Evolutionary conservation across 2,113 vertebrate species (phyloP), one percentile per base, ranked within the genome.

Genomic region (Eubucco bourcierii): DNA sequence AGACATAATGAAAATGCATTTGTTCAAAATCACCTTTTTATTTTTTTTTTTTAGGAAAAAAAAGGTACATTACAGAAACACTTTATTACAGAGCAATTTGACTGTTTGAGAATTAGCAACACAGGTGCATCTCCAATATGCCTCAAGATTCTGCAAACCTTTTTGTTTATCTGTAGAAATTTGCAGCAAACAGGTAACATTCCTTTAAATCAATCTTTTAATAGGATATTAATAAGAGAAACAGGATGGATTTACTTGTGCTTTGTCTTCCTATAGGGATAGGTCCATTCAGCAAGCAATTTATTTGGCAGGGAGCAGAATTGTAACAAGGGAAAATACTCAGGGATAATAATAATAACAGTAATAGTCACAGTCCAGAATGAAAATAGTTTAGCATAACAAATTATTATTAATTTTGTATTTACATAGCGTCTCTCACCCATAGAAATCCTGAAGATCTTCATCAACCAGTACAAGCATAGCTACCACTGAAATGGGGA

Each of bases 1-100:
- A 98, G 94, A 52, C 90, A 96, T 92, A 97, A 96, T 95, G 93
- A 95, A 97, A 96, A 96, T 88, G 90, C 80, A 70, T 94, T 96
- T 97, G 92, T 95, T 92, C 39, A 74, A 79, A 97, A 94, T 82
- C 81, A 92, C 94, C 74, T 81, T 27, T 29, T 60, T 76, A 28
- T 28, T 28, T 28, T 39, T 29, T 60, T 76, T 39, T 28, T 28
- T 28, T 39, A 27, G 12, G 23, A 21, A 28, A 25, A 55, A 90
- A 70, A 74, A 15, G 20, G 50, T 56, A n/a, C 67, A 75, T 90
- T 84, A 95, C 68, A 90, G 82, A 95, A 97, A 94, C 90, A 88
- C 46, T 94, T 95, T 96, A 84, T 93, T 84, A 96, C 79, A 71
- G 85, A 94, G 87, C 83, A 90, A 82, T 82, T 92, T 89, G 78